Conservation (phyloP, 2,113 vertebrate species). For the Ptychochromis oligacanthus region DNA sequence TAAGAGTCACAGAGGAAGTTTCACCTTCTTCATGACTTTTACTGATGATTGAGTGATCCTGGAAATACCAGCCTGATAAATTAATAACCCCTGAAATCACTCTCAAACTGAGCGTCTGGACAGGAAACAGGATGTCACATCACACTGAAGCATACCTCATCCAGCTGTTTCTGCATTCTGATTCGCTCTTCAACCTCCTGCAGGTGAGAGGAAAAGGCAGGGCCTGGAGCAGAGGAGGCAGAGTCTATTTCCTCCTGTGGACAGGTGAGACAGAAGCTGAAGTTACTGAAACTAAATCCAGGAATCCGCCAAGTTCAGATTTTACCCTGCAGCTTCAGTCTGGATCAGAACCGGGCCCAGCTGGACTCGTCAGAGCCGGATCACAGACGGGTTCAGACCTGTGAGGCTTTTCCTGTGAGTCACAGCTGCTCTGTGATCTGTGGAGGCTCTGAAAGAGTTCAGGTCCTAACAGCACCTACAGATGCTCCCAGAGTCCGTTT, state of each 20-base stretch:
- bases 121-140: no score
- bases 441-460: no score
- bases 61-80: neutral
- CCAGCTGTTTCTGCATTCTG: constrained; percentile 79
- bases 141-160: constrained; percentile 74
- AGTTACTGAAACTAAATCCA: neutral
- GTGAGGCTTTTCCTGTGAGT: no score
- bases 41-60: no score
- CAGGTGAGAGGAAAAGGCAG: constrained; percentile 78
- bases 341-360: neutral
- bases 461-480: no score
- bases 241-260: constrained; percentile 82
- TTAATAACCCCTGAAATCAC: neutral
- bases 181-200: constrained; percentile 79
- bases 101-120: no score
- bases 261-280: neutral
- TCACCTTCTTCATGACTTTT: no score
- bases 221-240: constrained; percentile 42
- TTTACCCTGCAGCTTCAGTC: neutral
- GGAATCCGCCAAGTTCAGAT: neutral
- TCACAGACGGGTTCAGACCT: neutral
- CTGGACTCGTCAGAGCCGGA: neutral
- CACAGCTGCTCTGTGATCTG: no score
- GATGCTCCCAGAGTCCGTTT: no score
- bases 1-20: no score